Base-by-base conservation (phyloP, 2,888 invertebrate genomes). In the Margaritifera margaritifera region DNA sequence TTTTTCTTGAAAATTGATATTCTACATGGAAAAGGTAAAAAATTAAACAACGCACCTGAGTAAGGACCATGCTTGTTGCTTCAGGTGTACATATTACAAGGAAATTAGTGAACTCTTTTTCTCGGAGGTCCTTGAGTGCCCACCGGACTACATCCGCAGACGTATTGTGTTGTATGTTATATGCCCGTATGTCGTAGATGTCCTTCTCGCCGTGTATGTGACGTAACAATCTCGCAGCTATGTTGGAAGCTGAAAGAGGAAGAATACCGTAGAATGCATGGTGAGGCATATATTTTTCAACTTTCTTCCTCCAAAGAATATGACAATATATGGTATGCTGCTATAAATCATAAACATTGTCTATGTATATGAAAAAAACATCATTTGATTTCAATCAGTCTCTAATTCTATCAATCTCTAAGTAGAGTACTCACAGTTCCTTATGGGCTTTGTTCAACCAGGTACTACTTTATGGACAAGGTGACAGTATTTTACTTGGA, bases 61-160 rank as follows among this genome's bases (percentile, higher is more conserved):
- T 81, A 63, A 85, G 66, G 54, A 83, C 78, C 53, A 77, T 65
- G 53, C 72, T 74, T 42, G 81, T 74, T 54, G 73, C 73, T 11
- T 68, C 60, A 25, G 80, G 71, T 69, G 79, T 81, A 70, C 84
- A 82, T 54, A 84, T 72, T 51, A 81, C 66, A 54, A 84, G 74
- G 68, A 81, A 83, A 63, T 78, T 77, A 19, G 74, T 70, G 69
- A 75, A 79, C 62, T 66, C 79, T 67, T 80, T 80, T 68, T 78
- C 72, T 62, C 85, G 79, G 64, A 84, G 79, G 24, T 75, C 72
- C 64, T 83, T 84, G 24, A 85, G 69, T n/a, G 80, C 76, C 69
- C 75, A 71, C 51, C 82, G 67, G 25, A 83, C 74, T 24, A 73
- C 74, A 6, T 75, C 67, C 42, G 65, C 70, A 15, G 82, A 69